A percentile compares a stretch with the other conserved stretches of the same genome.
phyloP scores from a whole-genome alignment of 1,140 invertebrate genomes.

The Formica selysi region DNA sequence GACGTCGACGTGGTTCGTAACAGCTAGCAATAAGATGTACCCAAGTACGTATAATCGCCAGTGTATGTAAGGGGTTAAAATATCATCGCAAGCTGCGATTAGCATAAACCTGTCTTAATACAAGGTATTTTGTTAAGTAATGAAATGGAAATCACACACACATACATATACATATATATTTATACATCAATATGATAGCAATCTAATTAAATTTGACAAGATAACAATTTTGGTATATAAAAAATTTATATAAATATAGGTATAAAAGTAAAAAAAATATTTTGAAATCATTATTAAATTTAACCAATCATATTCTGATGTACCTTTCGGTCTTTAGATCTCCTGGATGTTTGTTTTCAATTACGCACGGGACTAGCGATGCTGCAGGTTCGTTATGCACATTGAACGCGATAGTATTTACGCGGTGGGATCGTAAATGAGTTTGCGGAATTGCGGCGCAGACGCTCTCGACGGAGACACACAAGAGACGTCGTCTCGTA shows the following conservation, averaged over 20 bases:
- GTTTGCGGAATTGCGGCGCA: slow-evolving; percentile 62
- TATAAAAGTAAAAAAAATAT: not conserved
- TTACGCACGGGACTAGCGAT: not conserved
- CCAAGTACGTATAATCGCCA: not conserved
- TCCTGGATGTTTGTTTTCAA: slow-evolving; percentile 15
- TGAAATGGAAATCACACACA: not conserved
- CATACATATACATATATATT: no score
- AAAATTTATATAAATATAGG: not conserved
- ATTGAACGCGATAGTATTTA: slow-evolving; percentile 41
- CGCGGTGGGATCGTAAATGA: slow-evolving; percentile 40
- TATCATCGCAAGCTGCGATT: not conserved
- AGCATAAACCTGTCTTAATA: not conserved
- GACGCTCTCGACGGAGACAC: slow-evolving; percentile 53
- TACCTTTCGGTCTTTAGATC: not conserved
- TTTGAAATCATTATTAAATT: not conserved
- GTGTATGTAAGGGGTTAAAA: not conserved
- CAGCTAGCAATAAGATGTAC: slow-evolving; percentile 20
- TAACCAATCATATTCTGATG: not conserved
- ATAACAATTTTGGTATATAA: not conserved
- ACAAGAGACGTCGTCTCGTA: slow-evolving; percentile 31
- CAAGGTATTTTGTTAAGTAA: not conserved
- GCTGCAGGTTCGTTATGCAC: slow-evolving; percentile 26
- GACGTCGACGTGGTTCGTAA: not conserved
- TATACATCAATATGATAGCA: no score
- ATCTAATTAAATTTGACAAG: no score